phyloP scores from a whole-genome alignment of 2,113 vertebrate genomes.

The Rhombomys opimus region DNA sequence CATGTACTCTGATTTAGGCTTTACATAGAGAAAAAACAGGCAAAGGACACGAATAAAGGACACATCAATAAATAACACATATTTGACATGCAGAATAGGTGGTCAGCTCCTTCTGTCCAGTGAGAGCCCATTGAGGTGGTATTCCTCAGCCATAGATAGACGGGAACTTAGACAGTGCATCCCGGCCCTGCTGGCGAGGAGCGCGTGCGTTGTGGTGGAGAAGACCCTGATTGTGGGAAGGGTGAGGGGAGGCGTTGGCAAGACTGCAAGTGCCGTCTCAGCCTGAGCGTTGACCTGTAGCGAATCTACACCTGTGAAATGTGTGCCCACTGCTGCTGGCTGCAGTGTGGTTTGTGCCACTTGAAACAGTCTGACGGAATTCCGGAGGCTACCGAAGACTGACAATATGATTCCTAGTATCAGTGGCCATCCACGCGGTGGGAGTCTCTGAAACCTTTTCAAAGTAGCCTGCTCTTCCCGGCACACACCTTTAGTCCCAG shows the following conservation, averaged over 20 bases:
- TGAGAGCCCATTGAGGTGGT: not conserved
- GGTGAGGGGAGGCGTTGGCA: not conserved
- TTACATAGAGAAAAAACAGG: not conserved
- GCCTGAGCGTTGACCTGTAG: not conserved
- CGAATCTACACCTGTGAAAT: not conserved
- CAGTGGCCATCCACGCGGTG: not conserved
- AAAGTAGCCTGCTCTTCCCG: not conserved
- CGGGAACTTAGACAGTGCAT: not conserved
- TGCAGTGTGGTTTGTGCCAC: not conserved
- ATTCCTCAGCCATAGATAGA: not conserved
- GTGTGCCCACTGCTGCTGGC: not conserved
- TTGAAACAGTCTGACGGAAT: not conserved
- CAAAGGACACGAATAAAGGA: not conserved
- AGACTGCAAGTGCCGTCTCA: not conserved
- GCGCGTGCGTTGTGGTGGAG: not conserved
- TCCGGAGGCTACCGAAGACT: not conserved
- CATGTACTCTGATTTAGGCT: slow-evolving; percentile 18
- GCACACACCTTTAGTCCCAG: not conserved
- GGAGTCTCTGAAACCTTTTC: not conserved
- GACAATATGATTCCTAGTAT: too few relatives aligned
- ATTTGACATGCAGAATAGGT: not conserved
- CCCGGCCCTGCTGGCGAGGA: not conserved
- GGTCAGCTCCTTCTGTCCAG: not conserved
- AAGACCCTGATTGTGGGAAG: not conserved
- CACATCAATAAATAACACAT: not conserved